These are phyloP conservation scores for Pelagia noctiluca DNA, from an alignment of 30 jellyfish, hydroid and myxozoan species.

Conservation along the genomic window DNA sequence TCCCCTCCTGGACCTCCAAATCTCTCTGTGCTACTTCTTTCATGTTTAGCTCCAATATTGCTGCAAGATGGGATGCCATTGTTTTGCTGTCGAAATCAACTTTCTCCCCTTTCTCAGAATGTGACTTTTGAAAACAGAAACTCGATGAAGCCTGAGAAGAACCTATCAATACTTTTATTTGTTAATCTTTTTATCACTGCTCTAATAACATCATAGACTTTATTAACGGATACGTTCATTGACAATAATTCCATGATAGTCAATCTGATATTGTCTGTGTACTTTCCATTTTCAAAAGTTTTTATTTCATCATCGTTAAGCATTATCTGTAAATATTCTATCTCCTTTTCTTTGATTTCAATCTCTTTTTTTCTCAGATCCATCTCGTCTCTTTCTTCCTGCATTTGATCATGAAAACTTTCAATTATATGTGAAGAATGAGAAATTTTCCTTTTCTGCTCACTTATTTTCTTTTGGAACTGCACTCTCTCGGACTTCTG, in stretches of 20 bases:
- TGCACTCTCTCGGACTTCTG: constrained; percentile 7
- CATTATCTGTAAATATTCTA: no score
- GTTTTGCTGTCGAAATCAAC: no score
- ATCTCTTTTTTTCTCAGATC: background rate
- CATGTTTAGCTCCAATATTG: no score
- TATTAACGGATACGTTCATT: constrained; percentile 33
- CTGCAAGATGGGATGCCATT: no score
- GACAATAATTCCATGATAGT: constrained; percentile 29
- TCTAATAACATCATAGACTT: constrained; percentile 35
- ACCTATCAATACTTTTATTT: constrained; percentile 11
- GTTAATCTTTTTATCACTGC: constrained; percentile 13
- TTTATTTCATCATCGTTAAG: constrained; percentile 2
- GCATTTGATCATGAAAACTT: background rate
- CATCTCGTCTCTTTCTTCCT: background rate
- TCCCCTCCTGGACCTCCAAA: no score
- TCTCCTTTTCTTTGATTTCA: constrained; percentile 14
- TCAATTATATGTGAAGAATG: background rate
- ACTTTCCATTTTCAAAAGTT: constrained; percentile 34
- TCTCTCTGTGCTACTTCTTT: no score
- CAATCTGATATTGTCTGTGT: constrained; percentile 18
- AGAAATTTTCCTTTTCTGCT: background rate
- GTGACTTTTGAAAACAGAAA: no score
- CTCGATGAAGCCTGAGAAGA: no score
- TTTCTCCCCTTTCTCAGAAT: no score
- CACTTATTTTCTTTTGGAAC: background rate